Evolutionary conservation across 2,113 vertebrate genomes (phyloP).

Genomic region (human (Homo sapiens)): GRCh38 chr16:259001-259500

Average conservation of each 20-base stretch:
- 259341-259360: neutral
- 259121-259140: neutral
- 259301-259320: fast-evolving
- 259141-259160: neutral
- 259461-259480: slow-evolving; percentile 55
- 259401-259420: fast-evolving
- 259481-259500: slow-evolving; percentile 91
- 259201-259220: neutral
- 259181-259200: neutral
- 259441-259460: fast-evolving
- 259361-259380: neutral
- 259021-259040: too few species aligned
- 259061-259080: too few species aligned
- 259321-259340: neutral
- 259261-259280: neutral
- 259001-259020: too few species aligned
- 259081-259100: neutral
- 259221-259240: neutral
- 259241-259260: fast-evolving
- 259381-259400: too few species aligned
- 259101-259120: neutral
- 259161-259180: fast-evolving
- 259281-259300: too few species aligned
- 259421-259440: neutral
- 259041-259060: too few species aligned